phyloP scores from a whole-genome alignment of 2,113 vertebrate genomes.

The Forbesichthys papilliferus region DNA sequence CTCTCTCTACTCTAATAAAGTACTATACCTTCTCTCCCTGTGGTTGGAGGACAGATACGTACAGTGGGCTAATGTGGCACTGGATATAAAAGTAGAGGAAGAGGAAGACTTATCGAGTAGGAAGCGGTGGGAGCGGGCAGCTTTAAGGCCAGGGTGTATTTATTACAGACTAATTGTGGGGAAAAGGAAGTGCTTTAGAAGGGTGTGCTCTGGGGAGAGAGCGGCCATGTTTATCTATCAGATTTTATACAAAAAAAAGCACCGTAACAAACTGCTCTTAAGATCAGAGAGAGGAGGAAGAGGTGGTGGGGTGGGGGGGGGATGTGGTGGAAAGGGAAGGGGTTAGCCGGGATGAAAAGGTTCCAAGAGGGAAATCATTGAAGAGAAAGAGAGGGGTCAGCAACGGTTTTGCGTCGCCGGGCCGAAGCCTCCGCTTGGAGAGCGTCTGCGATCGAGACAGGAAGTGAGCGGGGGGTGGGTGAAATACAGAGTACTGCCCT shows the following conservation, averaged over 20 bases:
- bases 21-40: conserved; percentile 6
- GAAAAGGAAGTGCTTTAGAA: conserved; percentile 72
- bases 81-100: conserved; percentile 1
- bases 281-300: conserved; percentile 58
- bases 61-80: not conserved
- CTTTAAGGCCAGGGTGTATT: conserved; percentile 72
- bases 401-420: conserved; percentile 2
- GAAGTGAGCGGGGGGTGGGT: conserved; percentile 39
- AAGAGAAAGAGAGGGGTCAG: conserved; percentile 35
- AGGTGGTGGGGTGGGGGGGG: not conserved
- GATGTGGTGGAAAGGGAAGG: not conserved
- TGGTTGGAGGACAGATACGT: too few species aligned
- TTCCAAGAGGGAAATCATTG: not conserved
- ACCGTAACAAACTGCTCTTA: conserved; percentile 67
- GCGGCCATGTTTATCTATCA: conserved; percentile 77
- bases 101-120: not conserved
- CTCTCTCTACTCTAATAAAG: conserved; percentile 12
- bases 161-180: conserved; percentile 74
- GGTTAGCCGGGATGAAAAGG: too few species aligned
- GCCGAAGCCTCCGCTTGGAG: conserved; percentile 38
- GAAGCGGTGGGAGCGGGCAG: conserved; percentile 48
- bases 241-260: conserved; percentile 70
- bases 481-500: conserved; percentile 40
- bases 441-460: conserved; percentile 56
- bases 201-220: conserved; percentile 69